phyloP scores from a whole-genome alignment of 2,797 vertebrate species.

The Heterohyrax brucei region DNA sequence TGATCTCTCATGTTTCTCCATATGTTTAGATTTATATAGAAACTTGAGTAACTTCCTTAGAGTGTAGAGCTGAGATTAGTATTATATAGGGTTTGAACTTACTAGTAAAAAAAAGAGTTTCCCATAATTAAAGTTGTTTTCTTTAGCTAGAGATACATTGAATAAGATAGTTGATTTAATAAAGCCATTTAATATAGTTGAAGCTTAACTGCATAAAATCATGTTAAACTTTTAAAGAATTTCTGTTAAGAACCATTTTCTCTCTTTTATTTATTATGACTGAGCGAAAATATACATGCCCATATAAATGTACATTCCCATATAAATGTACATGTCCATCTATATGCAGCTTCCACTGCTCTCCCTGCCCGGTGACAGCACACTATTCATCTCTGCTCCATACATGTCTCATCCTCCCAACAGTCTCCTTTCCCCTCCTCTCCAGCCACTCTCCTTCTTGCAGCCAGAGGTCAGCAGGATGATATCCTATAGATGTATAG shows the following conservation, averaged over 20 bases:
- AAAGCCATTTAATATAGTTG: slow-evolving; percentile 59
- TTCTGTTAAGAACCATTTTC: slow-evolving; percentile 32
- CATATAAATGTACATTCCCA: too few relatives aligned
- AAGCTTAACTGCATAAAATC: slow-evolving; percentile 39
- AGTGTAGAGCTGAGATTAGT: neutral
- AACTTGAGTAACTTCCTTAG: slow-evolving; percentile 13
- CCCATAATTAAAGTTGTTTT: slow-evolving; percentile 56
- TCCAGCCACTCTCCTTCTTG: too few relatives aligned
- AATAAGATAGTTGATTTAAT: slow-evolving; percentile 43
- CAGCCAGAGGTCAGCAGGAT: too few relatives aligned
- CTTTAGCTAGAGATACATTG: slow-evolving; percentile 32
- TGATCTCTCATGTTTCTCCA: neutral
- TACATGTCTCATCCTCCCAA: too few relatives aligned
- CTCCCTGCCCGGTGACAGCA: too few relatives aligned
- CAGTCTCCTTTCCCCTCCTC: too few relatives aligned
- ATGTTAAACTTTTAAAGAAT: slow-evolving; percentile 32
- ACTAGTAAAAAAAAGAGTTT: slow-evolving; percentile 26
- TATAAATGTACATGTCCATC: too few relatives aligned
- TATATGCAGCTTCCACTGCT: too few relatives aligned
- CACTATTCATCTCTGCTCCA: too few relatives aligned
- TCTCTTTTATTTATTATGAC: neutral
- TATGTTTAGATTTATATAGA: slow-evolving; percentile 6
- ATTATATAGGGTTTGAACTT: neutral
- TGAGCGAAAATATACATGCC: too few relatives aligned
- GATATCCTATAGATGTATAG: too few relatives aligned